These are phyloP conservation scores for Salminus brasiliensis DNA, from an alignment of 2,113 vertebrate genomes.

Conservation along the genomic window DNA sequence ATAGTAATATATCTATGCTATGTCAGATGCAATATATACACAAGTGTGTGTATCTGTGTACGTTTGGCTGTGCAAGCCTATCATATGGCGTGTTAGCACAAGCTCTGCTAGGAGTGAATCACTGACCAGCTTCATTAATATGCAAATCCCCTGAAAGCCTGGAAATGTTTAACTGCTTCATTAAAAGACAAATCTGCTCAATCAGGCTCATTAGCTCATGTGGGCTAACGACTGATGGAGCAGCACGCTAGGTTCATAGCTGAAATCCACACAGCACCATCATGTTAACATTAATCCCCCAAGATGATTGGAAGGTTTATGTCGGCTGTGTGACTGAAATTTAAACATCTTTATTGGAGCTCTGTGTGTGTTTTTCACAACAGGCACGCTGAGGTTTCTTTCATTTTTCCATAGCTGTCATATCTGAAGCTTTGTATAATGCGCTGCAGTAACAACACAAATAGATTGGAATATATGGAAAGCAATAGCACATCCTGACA, in stretches of 20 bases:
- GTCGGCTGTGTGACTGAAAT: neutral
- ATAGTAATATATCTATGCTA: neutral
- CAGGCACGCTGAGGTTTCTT: neutral
- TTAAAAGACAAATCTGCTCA: constrained; percentile 59
- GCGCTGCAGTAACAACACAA: neutral
- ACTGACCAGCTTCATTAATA: constrained; percentile 56
- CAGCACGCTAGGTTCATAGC: neutral
- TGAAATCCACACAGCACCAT: constrained; percentile 8
- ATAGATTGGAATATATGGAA: neutral
- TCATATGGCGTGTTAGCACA: constrained; percentile 27
- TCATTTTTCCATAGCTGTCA: neutral
- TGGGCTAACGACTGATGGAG: constrained; percentile 17
- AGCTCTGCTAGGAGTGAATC: constrained; percentile 45
- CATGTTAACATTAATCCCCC: neutral
- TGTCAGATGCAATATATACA: neutral
- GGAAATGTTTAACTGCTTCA: constrained; percentile 58
- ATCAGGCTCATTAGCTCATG: constrained; percentile 55
- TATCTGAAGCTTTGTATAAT: neutral
- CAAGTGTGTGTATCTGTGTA: neutral
- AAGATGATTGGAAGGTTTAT: neutral
- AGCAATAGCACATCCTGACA: neutral
- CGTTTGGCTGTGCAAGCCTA: neutral
- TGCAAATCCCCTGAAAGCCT: constrained; percentile 58
- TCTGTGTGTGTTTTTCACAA: neutral
- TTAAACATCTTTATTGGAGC: neutral